Evolutionary conservation across 2,113 vertebrate genomes (phyloP).

Genomic region (Notothenia rossii): DNA sequence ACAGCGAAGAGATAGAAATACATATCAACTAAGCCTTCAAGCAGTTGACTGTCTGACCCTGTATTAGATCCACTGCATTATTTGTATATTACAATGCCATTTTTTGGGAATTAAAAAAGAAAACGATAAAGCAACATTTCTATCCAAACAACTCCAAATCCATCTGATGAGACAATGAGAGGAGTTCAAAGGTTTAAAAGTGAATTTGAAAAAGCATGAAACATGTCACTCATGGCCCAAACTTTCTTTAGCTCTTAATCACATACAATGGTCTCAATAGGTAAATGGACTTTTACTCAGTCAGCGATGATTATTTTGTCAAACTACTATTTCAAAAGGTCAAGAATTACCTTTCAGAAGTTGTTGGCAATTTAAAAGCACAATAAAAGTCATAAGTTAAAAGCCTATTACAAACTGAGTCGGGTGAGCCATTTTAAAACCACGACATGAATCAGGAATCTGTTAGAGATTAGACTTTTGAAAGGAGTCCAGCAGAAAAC

Average conservation of each 20-base stretch:
- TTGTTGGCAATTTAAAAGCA: conserved; percentile 8
- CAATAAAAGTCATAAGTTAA: conserved; percentile 1
- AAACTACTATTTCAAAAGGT: conserved; percentile 13
- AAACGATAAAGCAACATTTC: neutral
- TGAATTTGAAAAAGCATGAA: neutral
- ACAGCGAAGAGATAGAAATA: conserved; percentile 28
- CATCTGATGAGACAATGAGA: neutral
- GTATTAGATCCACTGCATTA: neutral
- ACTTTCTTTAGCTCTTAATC: neutral
- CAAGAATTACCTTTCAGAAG: conserved; percentile 1
- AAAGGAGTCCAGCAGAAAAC: conserved; percentile 45
- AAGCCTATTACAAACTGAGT: conserved; percentile 1
- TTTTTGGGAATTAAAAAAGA: neutral
- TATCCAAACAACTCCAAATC: neutral
- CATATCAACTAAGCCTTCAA: neutral
- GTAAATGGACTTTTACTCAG: neutral
- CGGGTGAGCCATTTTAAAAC: conserved; percentile 12
- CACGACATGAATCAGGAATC: conserved; percentile 40
- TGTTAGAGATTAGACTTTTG: conserved; percentile 61
- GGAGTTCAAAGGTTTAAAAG: neutral
- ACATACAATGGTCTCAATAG: neutral
- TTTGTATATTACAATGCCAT: neutral
- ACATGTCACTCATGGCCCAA: neutral
- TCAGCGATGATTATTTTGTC: neutral
- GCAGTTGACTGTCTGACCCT: neutral